A percentile compares a stretch with the other conserved stretches of the same genome.
Conservation (phyloP, 2,797 vertebrate species). For the Helarctos malayanus region DNA sequence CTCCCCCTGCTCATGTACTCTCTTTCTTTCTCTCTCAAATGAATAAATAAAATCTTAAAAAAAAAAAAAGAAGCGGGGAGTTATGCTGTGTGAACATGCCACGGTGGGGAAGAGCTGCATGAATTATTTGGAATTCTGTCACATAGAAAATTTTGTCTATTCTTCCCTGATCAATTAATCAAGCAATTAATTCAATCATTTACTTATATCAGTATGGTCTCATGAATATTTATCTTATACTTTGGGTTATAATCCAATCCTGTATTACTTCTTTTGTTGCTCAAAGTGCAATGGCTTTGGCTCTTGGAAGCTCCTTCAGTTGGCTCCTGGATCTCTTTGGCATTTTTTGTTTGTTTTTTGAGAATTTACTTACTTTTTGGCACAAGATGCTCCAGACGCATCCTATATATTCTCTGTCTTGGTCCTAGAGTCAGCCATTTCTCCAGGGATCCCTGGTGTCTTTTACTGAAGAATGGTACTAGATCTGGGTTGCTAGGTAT, state of each 20-base stretch:
- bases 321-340: neutral
- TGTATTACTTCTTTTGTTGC: neutral
- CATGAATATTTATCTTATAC: neutral
- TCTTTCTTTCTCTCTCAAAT: neutral
- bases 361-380: neutral
- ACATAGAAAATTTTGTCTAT: neutral
- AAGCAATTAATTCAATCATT: neutral
- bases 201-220: neutral
- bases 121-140: conserved; percentile 18
- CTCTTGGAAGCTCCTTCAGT: neutral
- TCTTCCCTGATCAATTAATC: neutral
- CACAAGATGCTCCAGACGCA: neutral
- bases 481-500: neutral
- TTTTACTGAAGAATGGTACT: neutral
- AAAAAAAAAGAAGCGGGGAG: neutral
- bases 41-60: neutral
- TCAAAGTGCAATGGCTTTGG: neutral
- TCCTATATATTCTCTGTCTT: neutral
- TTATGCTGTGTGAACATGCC: neutral
- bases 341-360: neutral
- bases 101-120: neutral
- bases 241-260: neutral
- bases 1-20: neutral
- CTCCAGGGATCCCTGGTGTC: neutral
- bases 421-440: neutral